Conservation (phyloP, 2,113 vertebrate species). For the Malurus alboscapulatus region DNA sequence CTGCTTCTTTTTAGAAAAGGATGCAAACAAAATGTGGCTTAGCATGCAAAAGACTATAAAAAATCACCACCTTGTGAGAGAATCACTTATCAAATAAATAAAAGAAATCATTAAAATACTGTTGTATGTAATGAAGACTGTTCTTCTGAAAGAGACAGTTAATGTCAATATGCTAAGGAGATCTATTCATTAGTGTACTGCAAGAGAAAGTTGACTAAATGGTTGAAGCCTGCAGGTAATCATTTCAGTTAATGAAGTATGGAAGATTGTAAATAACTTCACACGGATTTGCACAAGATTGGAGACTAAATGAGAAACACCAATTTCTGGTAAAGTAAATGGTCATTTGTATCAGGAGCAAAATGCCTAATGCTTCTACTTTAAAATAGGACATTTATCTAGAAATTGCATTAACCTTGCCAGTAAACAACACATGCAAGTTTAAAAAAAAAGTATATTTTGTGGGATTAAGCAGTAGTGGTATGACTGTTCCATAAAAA, state of each 20-base stretch:
- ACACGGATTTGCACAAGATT: neutral
- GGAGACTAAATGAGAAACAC: neutral
- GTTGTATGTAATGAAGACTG: neutral
- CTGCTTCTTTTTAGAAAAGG: neutral
- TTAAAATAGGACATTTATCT: neutral
- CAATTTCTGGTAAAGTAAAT: neutral
- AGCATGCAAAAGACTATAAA: neutral
- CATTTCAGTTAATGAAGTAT: slow-evolving; percentile 42
- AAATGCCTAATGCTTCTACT: neutral
- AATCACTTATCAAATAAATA: neutral
- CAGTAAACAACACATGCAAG: neutral
- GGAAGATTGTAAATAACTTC: slow-evolving; percentile 20
- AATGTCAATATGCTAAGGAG: neutral
- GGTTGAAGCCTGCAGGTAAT: slow-evolving; percentile 14
- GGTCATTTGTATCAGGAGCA: neutral
- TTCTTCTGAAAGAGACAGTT: neutral
- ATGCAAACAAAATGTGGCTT: neutral
- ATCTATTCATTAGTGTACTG: neutral
- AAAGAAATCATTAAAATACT: neutral
- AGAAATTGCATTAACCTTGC: neutral
- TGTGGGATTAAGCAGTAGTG: neutral
- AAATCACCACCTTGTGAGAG: neutral
- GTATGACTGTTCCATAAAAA: neutral
- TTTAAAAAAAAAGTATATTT: neutral
- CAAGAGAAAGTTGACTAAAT: slow-evolving; percentile 1